These are phyloP conservation scores for Melipona beecheii DNA, from an alignment of 2,888 invertebrate genomes.

Conservation along the genomic window DNA sequence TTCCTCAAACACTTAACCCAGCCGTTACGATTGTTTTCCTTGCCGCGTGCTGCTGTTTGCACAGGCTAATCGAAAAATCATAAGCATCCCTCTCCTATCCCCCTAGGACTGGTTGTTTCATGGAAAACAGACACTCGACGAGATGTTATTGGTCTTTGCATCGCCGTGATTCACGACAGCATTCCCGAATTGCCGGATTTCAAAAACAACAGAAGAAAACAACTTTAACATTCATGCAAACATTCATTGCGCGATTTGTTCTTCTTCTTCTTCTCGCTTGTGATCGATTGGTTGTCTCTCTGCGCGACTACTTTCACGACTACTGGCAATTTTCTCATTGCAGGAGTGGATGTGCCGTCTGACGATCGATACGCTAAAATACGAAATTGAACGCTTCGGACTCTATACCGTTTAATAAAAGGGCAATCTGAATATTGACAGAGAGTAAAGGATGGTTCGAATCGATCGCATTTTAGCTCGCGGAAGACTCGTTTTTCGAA, in stretches of 20 bases:
- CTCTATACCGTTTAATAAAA: no score
- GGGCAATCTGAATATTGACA: not conserved
- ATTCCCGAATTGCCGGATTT: no score
- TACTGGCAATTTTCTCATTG: not conserved
- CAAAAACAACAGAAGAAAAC: no score
- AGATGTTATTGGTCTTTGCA: constrained; percentile 18
- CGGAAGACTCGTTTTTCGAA: constrained; percentile 54
- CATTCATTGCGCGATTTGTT: constrained; percentile 11
- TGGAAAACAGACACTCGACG: constrained; percentile 26
- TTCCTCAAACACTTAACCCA: constrained; percentile 65
- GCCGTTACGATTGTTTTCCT: constrained; percentile 65
- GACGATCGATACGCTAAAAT: not conserved
- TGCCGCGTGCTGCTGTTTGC: constrained; percentile 72
- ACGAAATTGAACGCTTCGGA: not conserved
- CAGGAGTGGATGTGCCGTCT: not conserved
- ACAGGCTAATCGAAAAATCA: constrained; percentile 78
- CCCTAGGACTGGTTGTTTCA: not conserved
- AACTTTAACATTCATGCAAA: not conserved
- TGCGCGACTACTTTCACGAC: not conserved
- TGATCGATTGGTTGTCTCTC: not conserved
- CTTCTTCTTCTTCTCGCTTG: not conserved
- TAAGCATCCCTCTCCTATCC: constrained; percentile 61
- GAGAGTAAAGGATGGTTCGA: not conserved
- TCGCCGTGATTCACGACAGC: not conserved
- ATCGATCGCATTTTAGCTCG: constrained; percentile 54